Conservation (phyloP, 2,797 vertebrate species). For the Psittacula echo region DNA sequence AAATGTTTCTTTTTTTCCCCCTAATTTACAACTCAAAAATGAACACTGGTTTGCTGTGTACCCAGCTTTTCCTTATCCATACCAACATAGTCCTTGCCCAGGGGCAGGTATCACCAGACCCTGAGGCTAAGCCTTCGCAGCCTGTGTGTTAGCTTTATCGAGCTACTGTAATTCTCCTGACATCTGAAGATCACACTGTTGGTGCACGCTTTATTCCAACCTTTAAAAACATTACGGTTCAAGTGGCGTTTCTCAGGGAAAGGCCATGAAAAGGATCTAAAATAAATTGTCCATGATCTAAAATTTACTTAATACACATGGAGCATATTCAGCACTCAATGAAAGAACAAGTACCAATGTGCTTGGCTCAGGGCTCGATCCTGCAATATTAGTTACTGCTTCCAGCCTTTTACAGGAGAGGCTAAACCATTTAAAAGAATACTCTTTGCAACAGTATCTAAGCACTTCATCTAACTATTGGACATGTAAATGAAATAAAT, state of each 20-base stretch:
- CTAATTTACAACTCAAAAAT: not conserved
- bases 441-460: not conserved
- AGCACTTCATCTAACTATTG: not conserved
- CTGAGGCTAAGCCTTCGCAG: not conserved
- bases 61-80: not conserved
- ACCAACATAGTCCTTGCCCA: not conserved
- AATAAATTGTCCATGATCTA: not conserved
- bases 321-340: not conserved
- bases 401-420: not conserved
- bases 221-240: not conserved
- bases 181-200: not conserved
- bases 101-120: not conserved
- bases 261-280: not conserved
- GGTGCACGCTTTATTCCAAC: not conserved
- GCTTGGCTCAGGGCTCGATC: not conserved
- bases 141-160: not conserved
- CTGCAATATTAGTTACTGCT: not conserved
- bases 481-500: conserved; percentile 14
- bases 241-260: not conserved
- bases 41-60: not conserved
- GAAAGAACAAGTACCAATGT: not conserved
- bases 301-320: not conserved
- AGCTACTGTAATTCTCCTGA: not conserved
- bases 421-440: not conserved
- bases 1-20: not conserved